A percentile compares a stretch with the other conserved stretches of the same genome.
These are phyloP conservation scores for Apamea crenata DNA, from an alignment of 2,888 invertebrate species.

Conservation along the genomic window DNA sequence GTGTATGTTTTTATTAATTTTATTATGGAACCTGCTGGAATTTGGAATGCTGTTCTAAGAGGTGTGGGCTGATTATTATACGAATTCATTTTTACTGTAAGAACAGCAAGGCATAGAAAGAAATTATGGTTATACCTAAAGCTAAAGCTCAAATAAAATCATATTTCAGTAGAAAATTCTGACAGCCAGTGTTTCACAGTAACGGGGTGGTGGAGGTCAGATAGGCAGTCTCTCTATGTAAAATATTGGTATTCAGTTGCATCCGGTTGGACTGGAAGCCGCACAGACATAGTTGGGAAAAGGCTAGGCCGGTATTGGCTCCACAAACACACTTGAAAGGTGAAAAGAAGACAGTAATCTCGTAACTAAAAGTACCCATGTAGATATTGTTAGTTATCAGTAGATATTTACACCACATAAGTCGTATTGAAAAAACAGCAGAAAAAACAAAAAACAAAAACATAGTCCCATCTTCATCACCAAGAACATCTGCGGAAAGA, in stretches of 20 bases:
- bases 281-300: too few species aligned
- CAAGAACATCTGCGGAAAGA: too few species aligned
- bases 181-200: too few species aligned
- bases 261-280: too few species aligned
- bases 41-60: neutral
- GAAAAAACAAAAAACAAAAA: neutral
- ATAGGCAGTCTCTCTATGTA: too few species aligned
- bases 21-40: slow-evolving; percentile 17
- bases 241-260: too few species aligned
- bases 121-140: neutral
- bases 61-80: neutral
- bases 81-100: neutral
- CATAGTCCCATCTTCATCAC: too few species aligned
- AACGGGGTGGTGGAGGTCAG: too few species aligned
- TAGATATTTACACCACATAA: neutral
- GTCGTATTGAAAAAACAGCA: neutral
- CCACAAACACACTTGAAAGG: neutral
- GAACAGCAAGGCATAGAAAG: neutral
- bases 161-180: neutral
- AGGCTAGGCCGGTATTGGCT: neutral
- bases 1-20: slow-evolving; percentile 22
- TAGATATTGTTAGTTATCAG: neutral
- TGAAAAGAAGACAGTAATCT: neutral
- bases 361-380: too few species aligned
- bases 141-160: neutral